A percentile compares a stretch with the other conserved stretches of the same genome.
Evolutionary conservation across 2,113 vertebrate genomes (phyloP).

Genomic region (Misgurnus anguillicaudatus): DNA sequence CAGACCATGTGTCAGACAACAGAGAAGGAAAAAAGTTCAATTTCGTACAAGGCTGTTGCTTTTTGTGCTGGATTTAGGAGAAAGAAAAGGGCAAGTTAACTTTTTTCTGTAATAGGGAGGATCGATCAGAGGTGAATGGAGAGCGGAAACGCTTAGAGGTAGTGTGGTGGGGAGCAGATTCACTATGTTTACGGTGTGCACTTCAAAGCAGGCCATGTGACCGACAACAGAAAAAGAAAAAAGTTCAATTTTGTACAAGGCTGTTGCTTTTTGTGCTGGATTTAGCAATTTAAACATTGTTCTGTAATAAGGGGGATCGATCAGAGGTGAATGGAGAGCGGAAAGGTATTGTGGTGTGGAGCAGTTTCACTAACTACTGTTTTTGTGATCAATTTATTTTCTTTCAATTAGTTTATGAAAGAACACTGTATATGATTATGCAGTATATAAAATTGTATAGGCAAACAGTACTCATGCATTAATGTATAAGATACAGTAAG

Average conservation of each 20-base stretch:
- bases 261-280: constrained; percentile 6
- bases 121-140: constrained; percentile 19
- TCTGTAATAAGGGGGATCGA: constrained; percentile 18
- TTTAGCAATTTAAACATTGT: constrained; percentile 27
- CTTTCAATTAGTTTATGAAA: too few relatives aligned
- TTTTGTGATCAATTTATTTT: background rate
- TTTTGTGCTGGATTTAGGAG: constrained; percentile 8
- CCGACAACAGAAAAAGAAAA: background rate
- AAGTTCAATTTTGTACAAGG: background rate
- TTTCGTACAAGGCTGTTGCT: background rate
- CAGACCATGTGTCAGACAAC: background rate
- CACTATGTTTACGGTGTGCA: background rate
- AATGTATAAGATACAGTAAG: too few relatives aligned
- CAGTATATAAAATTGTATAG: too few relatives aligned
- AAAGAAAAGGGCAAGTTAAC: constrained; percentile 25
- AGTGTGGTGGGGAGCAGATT: constrained; percentile 1
- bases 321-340: constrained; percentile 10
- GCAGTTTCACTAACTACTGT: constrained; percentile 2
- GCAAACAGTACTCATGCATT: too few relatives aligned
- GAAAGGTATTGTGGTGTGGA: background rate
- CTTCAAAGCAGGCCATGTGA: background rate
- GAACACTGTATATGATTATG: too few relatives aligned
- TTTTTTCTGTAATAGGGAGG: constrained; percentile 14
- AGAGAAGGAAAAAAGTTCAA: background rate
- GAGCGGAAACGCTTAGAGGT: constrained; percentile 1